phyloP scores from a whole-genome alignment of 2,888 invertebrate genomes.

The Palloptera scutellata region DNA sequence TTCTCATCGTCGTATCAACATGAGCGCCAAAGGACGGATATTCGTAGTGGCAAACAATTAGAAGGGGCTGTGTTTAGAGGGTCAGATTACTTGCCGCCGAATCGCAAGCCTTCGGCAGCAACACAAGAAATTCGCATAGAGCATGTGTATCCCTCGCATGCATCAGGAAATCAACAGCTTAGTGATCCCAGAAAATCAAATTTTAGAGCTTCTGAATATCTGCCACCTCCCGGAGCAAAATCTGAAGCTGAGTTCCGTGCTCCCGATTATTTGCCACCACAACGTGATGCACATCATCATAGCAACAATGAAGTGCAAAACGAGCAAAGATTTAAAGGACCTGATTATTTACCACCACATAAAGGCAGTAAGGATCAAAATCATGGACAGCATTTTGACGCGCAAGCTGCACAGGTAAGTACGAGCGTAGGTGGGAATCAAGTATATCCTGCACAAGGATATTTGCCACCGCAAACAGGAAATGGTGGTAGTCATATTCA shows the following conservation, averaged over 20 bases:
- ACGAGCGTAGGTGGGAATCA: neutral
- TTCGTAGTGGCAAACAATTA: neutral
- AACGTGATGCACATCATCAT: slow-evolving; percentile 7
- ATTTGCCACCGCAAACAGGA: neutral
- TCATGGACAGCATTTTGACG: neutral
- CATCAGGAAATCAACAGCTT: slow-evolving; percentile 2
- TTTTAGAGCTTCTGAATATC: slow-evolving; percentile 29
- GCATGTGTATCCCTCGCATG: neutral
- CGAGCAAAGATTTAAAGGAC: neutral
- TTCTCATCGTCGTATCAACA: slow-evolving; percentile 52
- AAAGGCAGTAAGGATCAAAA: neutral
- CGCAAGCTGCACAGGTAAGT: neutral
- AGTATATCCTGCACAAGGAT: neutral
- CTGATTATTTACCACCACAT: slow-evolving; percentile 13
- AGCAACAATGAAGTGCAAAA: neutral
- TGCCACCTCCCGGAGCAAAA: slow-evolving; percentile 25
- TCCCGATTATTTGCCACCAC: slow-evolving; percentile 37
- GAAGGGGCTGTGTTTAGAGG: neutral
- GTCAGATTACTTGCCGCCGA: slow-evolving; percentile 8
- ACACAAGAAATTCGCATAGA: neutral
- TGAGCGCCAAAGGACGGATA: slow-evolving; percentile 39
- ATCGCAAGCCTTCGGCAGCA: neutral
- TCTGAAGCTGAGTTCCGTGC: neutral
- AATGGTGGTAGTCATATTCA: no score
- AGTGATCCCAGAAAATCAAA: neutral